phyloP scores from a whole-genome alignment of 2,113 vertebrate species.

The Platysteira castanea region DNA sequence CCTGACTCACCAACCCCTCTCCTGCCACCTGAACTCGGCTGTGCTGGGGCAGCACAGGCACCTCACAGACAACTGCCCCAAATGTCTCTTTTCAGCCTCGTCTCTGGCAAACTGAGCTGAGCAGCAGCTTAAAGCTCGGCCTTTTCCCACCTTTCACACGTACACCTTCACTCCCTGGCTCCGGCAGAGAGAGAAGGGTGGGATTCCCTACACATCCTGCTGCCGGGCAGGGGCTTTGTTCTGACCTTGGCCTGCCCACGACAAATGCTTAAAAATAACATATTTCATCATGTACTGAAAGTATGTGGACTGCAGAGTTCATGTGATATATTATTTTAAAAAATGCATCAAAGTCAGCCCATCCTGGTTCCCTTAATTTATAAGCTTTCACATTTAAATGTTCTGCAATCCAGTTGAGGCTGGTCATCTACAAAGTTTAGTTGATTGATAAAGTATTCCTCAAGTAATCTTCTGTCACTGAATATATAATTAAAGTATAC shows the following conservation, averaged over 20 bases:
- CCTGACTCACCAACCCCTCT: accelerated
- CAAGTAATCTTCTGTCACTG: background rate
- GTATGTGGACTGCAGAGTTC: background rate
- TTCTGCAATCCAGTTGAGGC: background rate
- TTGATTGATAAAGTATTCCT: background rate
- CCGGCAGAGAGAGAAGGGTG: background rate
- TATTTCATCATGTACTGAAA: background rate
- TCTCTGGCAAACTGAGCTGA: background rate
- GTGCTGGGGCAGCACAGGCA: accelerated
- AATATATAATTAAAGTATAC: background rate
- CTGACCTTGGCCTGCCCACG: background rate
- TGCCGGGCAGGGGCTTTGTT: background rate
- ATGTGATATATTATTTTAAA: background rate
- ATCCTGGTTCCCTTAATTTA: background rate
- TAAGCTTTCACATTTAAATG: background rate
- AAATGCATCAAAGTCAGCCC: background rate
- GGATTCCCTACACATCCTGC: background rate
- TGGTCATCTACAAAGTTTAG: background rate
- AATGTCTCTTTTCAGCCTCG: background rate
- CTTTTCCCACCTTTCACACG: accelerated
- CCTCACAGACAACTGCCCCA: background rate
- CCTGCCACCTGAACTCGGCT: background rate
- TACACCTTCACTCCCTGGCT: background rate
- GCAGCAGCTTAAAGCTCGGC: background rate
- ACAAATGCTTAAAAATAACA: background rate